phyloP scores from a whole-genome alignment of 2,113 vertebrate species.

The Silurus meridionalis region DNA sequence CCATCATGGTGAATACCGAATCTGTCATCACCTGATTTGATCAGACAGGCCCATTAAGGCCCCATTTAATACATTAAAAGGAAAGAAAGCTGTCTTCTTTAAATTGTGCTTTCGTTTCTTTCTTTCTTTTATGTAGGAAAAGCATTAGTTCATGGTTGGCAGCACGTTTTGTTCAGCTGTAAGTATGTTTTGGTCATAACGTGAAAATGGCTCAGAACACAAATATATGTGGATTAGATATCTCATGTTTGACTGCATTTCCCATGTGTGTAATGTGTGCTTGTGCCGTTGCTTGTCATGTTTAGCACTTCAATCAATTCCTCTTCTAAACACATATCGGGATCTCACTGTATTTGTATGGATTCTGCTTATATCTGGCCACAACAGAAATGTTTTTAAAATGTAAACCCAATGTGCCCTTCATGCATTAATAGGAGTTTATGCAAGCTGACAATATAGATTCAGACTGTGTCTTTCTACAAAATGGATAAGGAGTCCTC shows the following conservation, averaged over 20 bases:
- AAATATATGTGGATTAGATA: conserved; percentile 13
- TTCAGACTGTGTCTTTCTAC: conserved; percentile 20
- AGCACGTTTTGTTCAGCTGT: conserved; percentile 44
- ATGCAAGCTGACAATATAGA: conserved; percentile 14
- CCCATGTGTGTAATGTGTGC: conserved; percentile 21
- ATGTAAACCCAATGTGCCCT: background rate
- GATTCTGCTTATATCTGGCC: conserved; percentile 13
- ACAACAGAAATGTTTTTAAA: conserved; percentile 34
- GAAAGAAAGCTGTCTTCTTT: conserved; percentile 47
- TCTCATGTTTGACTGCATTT: conserved; percentile 22
- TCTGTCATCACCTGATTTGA: conserved; percentile 37
- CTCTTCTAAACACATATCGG: background rate
- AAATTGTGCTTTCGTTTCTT: conserved; percentile 30
- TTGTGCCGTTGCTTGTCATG: conserved; percentile 22
- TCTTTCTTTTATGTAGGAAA: background rate
- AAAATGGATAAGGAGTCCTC: background rate
- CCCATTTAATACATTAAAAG: conserved; percentile 50
- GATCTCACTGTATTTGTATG: conserved; percentile 9
- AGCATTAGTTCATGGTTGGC: conserved; percentile 26
- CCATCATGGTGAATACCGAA: conserved; percentile 42
- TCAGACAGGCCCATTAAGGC: conserved; percentile 41
- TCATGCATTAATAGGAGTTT: background rate
- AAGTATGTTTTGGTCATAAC: conserved; percentile 26
- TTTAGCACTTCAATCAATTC: conserved; percentile 20
- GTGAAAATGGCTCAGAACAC: conserved; percentile 6